Evolutionary conservation across 2,113 vertebrate species (phyloP).

Genomic region (Pedetes capensis): DNA sequence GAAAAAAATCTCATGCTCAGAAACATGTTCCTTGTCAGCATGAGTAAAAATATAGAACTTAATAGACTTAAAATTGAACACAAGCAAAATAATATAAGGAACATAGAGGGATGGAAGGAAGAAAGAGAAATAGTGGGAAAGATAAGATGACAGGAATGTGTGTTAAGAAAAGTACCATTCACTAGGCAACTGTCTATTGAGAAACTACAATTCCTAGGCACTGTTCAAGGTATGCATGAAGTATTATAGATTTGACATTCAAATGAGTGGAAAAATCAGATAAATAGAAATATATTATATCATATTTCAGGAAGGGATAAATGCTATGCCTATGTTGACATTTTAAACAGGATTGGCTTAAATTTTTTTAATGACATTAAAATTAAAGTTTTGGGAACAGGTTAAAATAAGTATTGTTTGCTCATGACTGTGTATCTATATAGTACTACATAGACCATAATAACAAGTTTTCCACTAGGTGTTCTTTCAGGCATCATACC

Average conservation of each 20-base stretch:
- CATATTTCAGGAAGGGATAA: not conserved
- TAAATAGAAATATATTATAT: not conserved
- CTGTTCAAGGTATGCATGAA: not conserved
- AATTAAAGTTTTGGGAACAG: not conserved
- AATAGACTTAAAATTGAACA: not conserved
- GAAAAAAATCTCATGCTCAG: not conserved
- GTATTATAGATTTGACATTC: not conserved
- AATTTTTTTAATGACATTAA: conserved; percentile 13
- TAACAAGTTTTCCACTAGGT: not conserved
- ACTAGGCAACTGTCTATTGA: not conserved
- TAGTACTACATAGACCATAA: not conserved
- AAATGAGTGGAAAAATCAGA: not conserved
- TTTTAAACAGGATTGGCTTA: not conserved
- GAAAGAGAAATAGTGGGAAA: conserved; percentile 1
- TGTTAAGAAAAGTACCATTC: not conserved
- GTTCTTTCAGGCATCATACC: not conserved
- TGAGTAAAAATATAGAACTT: not conserved
- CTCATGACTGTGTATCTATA: not conserved
- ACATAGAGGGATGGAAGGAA: not conserved
- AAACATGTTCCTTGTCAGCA: not conserved
- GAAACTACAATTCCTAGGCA: not conserved
- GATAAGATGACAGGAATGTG: not conserved
- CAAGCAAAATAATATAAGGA: not conserved
- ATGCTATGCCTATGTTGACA: not conserved
- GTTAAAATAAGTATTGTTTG: conserved; percentile 11